Conservation (phyloP, 2,797 vertebrate genomes). For the Phrynocephalus vlangalii region DNA sequence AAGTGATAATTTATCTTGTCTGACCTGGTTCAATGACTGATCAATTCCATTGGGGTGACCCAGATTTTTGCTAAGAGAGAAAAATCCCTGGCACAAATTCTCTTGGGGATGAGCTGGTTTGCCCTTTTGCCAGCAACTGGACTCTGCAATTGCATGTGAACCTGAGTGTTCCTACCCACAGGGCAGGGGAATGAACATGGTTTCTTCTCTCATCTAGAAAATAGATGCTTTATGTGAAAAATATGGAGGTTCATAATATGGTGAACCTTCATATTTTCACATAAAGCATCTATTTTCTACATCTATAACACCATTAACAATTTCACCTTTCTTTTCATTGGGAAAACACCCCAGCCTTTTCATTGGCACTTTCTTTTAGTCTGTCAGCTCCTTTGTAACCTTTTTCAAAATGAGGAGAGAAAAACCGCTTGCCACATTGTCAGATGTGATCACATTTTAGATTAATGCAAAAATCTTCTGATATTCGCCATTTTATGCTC, state of each 20-base stretch:
- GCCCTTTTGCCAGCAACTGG: too few relatives aligned
- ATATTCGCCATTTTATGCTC: neutral
- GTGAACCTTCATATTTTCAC: neutral
- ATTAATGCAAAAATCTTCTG: neutral
- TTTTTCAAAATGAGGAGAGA: neutral
- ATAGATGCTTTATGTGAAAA: too few relatives aligned
- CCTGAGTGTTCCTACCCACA: too few relatives aligned
- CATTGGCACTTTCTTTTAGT: neutral
- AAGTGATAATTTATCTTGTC: neutral
- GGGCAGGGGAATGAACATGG: too few relatives aligned
- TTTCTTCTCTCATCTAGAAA: too few relatives aligned
- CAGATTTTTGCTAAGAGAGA: too few relatives aligned
- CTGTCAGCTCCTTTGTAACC: neutral
- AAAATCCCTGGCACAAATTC: too few relatives aligned
- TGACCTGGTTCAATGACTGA: neutral
- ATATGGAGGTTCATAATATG: neutral
- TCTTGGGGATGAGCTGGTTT: too few relatives aligned
- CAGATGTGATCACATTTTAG: neutral
- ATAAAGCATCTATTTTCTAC: neutral
- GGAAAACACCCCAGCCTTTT: neutral
- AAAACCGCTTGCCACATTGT: neutral
- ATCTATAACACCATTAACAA: neutral
- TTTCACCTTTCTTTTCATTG: neutral
- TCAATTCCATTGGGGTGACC: neutral
- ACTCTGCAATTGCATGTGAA: too few relatives aligned